phyloP scores from a whole-genome alignment of 2,797 vertebrate species.

The Poecilia wingei region DNA sequence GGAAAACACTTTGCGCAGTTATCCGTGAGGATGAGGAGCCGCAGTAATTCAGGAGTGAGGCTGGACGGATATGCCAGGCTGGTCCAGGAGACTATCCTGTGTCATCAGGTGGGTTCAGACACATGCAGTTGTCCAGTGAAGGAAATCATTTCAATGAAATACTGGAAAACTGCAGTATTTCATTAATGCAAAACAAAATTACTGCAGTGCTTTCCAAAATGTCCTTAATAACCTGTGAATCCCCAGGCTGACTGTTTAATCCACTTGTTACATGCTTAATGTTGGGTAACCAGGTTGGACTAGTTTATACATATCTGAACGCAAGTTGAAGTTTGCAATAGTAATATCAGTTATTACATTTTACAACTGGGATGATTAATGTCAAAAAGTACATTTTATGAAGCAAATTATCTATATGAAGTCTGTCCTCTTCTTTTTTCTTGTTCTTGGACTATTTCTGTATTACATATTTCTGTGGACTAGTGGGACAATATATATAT shows the following conservation, averaged over 20 bases:
- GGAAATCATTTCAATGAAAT: not conserved
- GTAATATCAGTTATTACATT: not conserved
- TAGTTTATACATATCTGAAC: not conserved
- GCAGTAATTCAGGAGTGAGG: constrained; percentile 95
- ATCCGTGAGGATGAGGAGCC: constrained; percentile 87
- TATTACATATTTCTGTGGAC: not conserved
- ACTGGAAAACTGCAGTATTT: not conserved
- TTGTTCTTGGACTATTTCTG: not conserved
- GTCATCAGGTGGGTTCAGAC: constrained; percentile 87
- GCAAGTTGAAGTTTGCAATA: not conserved
- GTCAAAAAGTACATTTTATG: not conserved
- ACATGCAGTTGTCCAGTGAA: not conserved
- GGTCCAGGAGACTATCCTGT: constrained; percentile 93
- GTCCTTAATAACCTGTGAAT: not conserved
- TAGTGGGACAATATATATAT: not conserved
- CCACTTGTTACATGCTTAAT: not conserved
- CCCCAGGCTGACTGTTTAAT: not conserved
- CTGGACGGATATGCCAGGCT: constrained; percentile 92
- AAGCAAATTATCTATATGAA: not conserved
- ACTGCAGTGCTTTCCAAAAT: not conserved
- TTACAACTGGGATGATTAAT: not conserved
- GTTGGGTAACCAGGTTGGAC: not conserved
- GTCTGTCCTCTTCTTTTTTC: not conserved
- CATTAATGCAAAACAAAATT: not conserved
- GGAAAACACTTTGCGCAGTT: constrained; percentile 27